Evolutionary conservation across 1,140 invertebrate genomes (phyloP).

Genomic region (Muscidifurax raptorellus): DNA sequence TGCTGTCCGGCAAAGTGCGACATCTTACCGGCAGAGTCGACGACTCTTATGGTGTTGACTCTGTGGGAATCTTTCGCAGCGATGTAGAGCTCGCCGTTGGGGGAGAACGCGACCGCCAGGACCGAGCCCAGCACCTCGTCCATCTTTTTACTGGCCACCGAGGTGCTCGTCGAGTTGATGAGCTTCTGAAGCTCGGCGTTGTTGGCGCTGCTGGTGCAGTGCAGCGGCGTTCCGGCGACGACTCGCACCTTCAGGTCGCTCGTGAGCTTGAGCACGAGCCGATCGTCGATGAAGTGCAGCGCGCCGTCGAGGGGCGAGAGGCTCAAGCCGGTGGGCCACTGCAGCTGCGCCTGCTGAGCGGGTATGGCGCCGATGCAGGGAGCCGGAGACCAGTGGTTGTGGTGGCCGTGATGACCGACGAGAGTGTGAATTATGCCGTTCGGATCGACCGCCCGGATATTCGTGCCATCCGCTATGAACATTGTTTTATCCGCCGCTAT

Average conservation of each 20-base stretch:
- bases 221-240: slow-evolving; percentile 92
- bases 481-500: slow-evolving; percentile 93
- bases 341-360: slow-evolving; percentile 87
- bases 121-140: slow-evolving; percentile 85
- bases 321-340: slow-evolving; percentile 93
- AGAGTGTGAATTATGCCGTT: slow-evolving; percentile 95
- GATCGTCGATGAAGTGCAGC: slow-evolving; percentile 96
- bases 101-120: slow-evolving; percentile 91
- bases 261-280: slow-evolving; percentile 93
- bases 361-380: slow-evolving; percentile 89
- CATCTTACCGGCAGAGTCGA: slow-evolving; percentile 89
- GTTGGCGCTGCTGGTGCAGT: slow-evolving; percentile 78
- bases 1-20: slow-evolving; percentile 87
- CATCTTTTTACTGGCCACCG: slow-evolving; percentile 62
- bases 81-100: slow-evolving; percentile 94
- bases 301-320: slow-evolving; percentile 95
- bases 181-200: slow-evolving; percentile 58
- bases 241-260: slow-evolving; percentile 93
- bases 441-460: slow-evolving; percentile 92
- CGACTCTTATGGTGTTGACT: slow-evolving; percentile 90
- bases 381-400: slow-evolving; percentile 92
- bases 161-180: slow-evolving; percentile 54
- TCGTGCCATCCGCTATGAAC: slow-evolving; percentile 96
- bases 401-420: slow-evolving; percentile 93
- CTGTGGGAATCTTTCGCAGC: slow-evolving; percentile 94